A percentile compares a stretch with the other conserved stretches of the same genome.
Evolutionary conservation across 2,888 invertebrate genomes (phyloP).

Genomic region (Drosophila eohydei): DNA sequence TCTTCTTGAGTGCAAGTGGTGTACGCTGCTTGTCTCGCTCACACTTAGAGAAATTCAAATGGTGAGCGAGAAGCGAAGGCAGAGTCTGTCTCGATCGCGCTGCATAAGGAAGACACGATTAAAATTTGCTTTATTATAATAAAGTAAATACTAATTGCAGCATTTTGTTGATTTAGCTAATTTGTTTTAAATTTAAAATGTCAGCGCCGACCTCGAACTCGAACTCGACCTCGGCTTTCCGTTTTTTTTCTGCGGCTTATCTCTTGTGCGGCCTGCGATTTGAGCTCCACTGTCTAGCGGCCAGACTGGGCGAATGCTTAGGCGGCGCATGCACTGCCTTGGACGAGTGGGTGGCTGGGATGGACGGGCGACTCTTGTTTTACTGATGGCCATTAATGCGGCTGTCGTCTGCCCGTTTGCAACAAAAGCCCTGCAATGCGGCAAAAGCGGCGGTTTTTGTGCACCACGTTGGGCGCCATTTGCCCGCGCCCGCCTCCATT

Average conservation of each 20-base stretch:
- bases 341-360: neutral
- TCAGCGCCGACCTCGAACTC: slow-evolving; percentile 13
- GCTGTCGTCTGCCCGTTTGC: slow-evolving; percentile 61
- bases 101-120: neutral
- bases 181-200: slow-evolving; percentile 9
- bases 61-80: neutral
- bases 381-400: slow-evolving; percentile 73
- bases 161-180: slow-evolving; percentile 7
- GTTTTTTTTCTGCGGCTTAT: slow-evolving; percentile 6
- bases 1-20: neutral
- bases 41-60: neutral
- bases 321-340: slow-evolving; percentile 17
- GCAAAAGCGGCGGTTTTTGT: slow-evolving; percentile 75
- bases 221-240: neutral
- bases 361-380: slow-evolving; percentile 39
- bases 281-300: slow-evolving; percentile 22
- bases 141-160: slow-evolving; percentile 4
- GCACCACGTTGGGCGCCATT: slow-evolving; percentile 53
- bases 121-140: neutral
- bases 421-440: slow-evolving; percentile 77
- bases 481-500: slow-evolving; percentile 20
- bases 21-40: neutral
- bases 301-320: slow-evolving; percentile 29
- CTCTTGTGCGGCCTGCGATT: slow-evolving; percentile 33
- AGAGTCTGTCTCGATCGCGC: neutral